phyloP scores from a whole-genome alignment of 2,113 vertebrate genomes.

The Oenanthe melanoleuca region DNA sequence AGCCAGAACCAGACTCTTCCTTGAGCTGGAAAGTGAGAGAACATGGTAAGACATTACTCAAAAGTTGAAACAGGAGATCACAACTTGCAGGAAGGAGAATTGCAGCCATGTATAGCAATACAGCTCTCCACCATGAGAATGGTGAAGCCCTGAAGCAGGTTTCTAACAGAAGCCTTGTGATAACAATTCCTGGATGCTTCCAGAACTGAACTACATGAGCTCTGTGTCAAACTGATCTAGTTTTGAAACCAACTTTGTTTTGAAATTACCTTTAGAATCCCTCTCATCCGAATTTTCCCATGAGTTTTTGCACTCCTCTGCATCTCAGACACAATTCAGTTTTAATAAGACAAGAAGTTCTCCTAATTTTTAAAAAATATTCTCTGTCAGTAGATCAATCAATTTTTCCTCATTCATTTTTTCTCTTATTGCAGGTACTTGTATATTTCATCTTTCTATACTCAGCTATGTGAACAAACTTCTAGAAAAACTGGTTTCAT shows the following conservation, averaged over 20 bases:
- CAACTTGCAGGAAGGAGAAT: background rate
- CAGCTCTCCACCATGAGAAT: background rate
- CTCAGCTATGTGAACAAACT: background rate
- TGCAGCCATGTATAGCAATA: background rate
- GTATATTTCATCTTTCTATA: background rate
- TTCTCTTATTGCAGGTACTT: background rate
- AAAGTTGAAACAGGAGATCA: background rate
- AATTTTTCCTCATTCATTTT: background rate
- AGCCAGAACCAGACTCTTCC: background rate
- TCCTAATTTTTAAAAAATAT: background rate
- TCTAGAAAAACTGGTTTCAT: background rate
- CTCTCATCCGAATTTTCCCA: background rate
- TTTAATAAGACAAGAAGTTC: background rate
- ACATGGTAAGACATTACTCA: accelerated
- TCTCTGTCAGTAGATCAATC: background rate
- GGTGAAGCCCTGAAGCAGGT: background rate
- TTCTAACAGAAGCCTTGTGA: background rate
- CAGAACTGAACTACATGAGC: background rate
- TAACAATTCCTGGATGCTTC: background rate
- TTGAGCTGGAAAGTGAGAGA: background rate
- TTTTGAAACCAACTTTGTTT: background rate
- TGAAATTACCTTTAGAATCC: background rate
- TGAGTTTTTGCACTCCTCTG: background rate
- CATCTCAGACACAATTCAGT: background rate
- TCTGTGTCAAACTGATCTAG: background rate